Evolutionary conservation across 2,888 invertebrate species (phyloP).

Genomic region (Acrobasis repandana): DNA sequence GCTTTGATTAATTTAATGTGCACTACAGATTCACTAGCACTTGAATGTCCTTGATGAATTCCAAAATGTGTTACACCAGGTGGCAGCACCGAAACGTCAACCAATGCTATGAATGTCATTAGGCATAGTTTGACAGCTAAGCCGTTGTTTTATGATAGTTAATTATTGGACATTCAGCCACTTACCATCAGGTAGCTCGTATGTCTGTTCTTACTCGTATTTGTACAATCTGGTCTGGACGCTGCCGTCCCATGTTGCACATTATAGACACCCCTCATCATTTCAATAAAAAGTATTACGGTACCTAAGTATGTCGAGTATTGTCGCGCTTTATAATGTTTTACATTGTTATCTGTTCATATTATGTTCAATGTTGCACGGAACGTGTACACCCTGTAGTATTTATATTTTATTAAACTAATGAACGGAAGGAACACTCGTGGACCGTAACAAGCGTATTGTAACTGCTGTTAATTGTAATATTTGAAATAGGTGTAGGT

Average conservation of each 20-base stretch:
- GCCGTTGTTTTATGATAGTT: neutral
- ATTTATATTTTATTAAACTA: neutral
- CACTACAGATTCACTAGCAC: too few species aligned
- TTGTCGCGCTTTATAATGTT: neutral
- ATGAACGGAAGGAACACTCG: neutral
- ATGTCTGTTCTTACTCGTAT: too few species aligned
- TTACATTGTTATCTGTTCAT: conserved; percentile 1
- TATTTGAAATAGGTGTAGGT: conserved; percentile 2
- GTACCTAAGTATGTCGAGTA: conserved; percentile 4
- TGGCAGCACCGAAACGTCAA: too few species aligned
- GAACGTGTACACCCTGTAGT: conserved; percentile 9
- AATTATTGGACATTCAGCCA: neutral
- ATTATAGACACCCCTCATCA: too few species aligned
- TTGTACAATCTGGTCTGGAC: too few species aligned
- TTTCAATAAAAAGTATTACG: neutral
- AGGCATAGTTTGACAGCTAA: too few species aligned
- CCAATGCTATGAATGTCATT: too few species aligned
- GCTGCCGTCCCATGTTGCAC: too few species aligned
- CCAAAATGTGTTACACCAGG: too few species aligned
- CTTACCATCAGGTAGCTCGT: too few species aligned
- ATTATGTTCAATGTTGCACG: conserved; percentile 17
- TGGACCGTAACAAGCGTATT: neutral
- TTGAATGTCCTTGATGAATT: too few species aligned
- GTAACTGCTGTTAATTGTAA: neutral
- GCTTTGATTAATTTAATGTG: too few species aligned